These are phyloP conservation scores for Lagria hirta DNA, from an alignment of 2,888 invertebrate species.

Conservation along the genomic window DNA sequence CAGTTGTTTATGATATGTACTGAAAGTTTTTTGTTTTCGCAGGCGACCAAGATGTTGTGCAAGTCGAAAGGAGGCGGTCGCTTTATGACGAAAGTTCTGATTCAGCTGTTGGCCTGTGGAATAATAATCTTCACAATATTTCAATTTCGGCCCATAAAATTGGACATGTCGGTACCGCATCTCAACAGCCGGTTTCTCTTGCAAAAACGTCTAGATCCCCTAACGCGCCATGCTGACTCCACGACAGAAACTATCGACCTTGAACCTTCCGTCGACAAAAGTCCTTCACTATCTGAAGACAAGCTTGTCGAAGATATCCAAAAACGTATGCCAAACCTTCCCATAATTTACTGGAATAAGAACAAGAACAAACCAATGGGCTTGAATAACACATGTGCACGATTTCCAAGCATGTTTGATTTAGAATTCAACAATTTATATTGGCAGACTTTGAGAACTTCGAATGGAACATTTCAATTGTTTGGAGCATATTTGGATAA, in stretches of 20 bases:
- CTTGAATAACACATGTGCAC: conserved; percentile 75
- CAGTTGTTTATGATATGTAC: too few relatives aligned
- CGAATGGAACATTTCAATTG: conserved; percentile 86
- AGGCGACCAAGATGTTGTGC: conserved; percentile 17
- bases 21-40: conserved; percentile 8
- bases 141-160: conserved; percentile 49
- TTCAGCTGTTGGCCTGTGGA: conserved; percentile 54
- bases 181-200: conserved; percentile 57
- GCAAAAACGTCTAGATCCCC: conserved; percentile 54
- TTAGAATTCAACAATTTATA: conserved; percentile 91
- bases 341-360: conserved; percentile 82
- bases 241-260: conserved; percentile 54
- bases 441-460: conserved; percentile 83
- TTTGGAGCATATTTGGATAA: conserved; percentile 89
- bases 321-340: conserved; percentile 78
- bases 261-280: conserved; percentile 63
- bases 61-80: conserved; percentile 43
- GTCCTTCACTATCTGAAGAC: conserved; percentile 67
- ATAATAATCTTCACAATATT: conserved; percentile 55
- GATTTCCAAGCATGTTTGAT: conserved; percentile 86
- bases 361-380: conserved; percentile 74
- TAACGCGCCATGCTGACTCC: conserved; percentile 49
- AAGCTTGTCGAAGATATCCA: conserved; percentile 77
- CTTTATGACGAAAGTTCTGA: conserved; percentile 55
- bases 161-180: conserved; percentile 50